Evolutionary conservation across 2,888 invertebrate genomes (phyloP).

Genomic region (Allacma fusca): DNA sequence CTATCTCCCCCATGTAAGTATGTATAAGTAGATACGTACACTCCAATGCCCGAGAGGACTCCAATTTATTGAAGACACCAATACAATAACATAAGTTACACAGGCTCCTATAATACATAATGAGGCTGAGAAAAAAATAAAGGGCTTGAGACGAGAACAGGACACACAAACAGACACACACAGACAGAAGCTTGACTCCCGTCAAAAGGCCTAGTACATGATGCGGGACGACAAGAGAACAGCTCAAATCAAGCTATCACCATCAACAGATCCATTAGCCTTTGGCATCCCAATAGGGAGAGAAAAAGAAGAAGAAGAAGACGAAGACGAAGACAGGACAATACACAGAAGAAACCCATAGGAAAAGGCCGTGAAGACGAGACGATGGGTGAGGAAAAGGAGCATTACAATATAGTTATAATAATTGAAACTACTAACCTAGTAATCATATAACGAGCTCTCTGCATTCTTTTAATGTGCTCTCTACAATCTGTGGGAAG

Average conservation of each 20-base stretch:
- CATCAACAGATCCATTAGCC: conserved; percentile 12
- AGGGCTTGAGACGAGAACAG: too few relatives aligned
- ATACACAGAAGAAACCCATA: neutral
- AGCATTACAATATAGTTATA: neutral
- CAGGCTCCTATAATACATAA: too few relatives aligned
- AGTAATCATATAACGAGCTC: conserved; percentile 1
- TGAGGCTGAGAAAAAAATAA: too few relatives aligned
- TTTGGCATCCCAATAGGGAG: too few relatives aligned
- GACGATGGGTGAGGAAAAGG: neutral
- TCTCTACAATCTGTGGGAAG: neutral
- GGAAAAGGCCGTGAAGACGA: neutral
- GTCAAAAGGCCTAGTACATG: neutral
- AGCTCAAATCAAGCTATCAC: neutral
- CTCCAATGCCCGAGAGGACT: too few relatives aligned
- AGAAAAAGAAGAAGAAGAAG: too few relatives aligned
- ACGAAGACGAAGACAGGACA: neutral
- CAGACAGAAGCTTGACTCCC: too few relatives aligned
- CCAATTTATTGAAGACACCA: too few relatives aligned
- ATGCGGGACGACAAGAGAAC: neutral
- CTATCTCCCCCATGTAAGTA: too few relatives aligned
- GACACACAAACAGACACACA: too few relatives aligned
- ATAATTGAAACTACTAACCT: neutral
- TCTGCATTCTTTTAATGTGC: neutral
- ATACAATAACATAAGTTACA: too few relatives aligned
- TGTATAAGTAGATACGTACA: too few relatives aligned